Evolutionary conservation across 2,888 invertebrate species (phyloP).

Genomic region (Aleiodes alternator): DNA sequence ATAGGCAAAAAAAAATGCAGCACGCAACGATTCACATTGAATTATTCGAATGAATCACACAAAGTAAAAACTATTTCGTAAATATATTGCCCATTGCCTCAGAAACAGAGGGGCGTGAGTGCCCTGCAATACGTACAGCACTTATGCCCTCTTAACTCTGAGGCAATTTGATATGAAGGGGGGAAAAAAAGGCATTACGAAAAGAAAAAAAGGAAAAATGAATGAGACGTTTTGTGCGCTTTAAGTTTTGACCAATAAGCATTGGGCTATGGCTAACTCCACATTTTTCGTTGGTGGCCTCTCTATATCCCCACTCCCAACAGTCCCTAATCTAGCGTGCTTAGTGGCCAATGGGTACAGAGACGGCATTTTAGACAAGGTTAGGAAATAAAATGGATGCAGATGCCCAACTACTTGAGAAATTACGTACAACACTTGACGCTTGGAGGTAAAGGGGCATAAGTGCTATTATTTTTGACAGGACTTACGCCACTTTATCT

Average conservation of each 20-base stretch:
- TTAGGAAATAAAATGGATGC: constrained; percentile 63
- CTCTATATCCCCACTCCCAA: constrained; percentile 47
- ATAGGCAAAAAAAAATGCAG: constrained; percentile 26
- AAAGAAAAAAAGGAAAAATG: background rate
- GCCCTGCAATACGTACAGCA: no score
- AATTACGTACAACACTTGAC: background rate
- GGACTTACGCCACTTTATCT: no score
- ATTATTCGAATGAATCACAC: constrained; percentile 22
- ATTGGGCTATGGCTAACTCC: constrained; percentile 23
- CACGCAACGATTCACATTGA: constrained; percentile 28
- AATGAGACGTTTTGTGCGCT: no score
- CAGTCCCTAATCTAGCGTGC: constrained; percentile 48
- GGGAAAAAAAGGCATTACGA: no score
- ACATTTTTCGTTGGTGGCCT: constrained; percentile 45
- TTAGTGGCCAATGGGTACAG: constrained; percentile 42
- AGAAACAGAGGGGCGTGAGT: no score
- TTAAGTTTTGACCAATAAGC: background rate
- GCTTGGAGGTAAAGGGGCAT: no score
- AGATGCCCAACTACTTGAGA: constrained; percentile 20
- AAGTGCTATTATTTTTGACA: no score
- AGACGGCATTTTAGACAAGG: constrained; percentile 49
- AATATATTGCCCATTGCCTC: no score
- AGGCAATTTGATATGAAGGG: no score
- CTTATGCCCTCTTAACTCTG: no score
- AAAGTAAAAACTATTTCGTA: constrained; percentile 33